These are phyloP conservation scores for Athalia cordata DNA, from an alignment of 2,888 invertebrate genomes.

Conservation along the genomic window DNA sequence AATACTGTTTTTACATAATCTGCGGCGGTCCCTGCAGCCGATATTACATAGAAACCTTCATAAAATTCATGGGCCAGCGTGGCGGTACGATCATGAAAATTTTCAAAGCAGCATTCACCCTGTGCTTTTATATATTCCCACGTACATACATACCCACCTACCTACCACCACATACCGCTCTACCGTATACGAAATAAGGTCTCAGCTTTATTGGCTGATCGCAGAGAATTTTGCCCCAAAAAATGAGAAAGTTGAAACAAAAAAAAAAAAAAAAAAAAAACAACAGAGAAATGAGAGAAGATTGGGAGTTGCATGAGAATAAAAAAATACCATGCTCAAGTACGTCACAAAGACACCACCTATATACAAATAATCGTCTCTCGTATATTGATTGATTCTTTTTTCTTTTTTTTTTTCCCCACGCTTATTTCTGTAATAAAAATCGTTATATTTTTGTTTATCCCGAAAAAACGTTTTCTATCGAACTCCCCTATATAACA, in stretches of 20 bases:
- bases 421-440: too few species aligned
- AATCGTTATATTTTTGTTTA: too few species aligned
- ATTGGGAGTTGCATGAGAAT: not conserved
- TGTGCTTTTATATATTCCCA: too few species aligned
- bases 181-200: constrained; percentile 31
- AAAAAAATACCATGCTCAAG: too few species aligned
- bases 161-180: not conserved
- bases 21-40: constrained; percentile 20
- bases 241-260: not conserved
- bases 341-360: too few species aligned
- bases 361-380: too few species aligned
- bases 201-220: constrained; percentile 24
- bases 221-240: not conserved
- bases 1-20: constrained; percentile 40
- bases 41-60: constrained; percentile 38
- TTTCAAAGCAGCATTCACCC: constrained; percentile 9
- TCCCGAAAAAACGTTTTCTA: too few species aligned
- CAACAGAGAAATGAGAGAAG: too few species aligned
- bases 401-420: too few species aligned
- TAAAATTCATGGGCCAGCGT: constrained; percentile 37
- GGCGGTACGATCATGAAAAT: constrained; percentile 35
- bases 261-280: not conserved
- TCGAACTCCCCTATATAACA: too few species aligned
- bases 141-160: not conserved
- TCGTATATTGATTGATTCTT: too few species aligned